These are phyloP conservation scores for Cheirogaleus medius DNA, from an alignment of 2,113 vertebrate genomes.

Conservation along the genomic window DNA sequence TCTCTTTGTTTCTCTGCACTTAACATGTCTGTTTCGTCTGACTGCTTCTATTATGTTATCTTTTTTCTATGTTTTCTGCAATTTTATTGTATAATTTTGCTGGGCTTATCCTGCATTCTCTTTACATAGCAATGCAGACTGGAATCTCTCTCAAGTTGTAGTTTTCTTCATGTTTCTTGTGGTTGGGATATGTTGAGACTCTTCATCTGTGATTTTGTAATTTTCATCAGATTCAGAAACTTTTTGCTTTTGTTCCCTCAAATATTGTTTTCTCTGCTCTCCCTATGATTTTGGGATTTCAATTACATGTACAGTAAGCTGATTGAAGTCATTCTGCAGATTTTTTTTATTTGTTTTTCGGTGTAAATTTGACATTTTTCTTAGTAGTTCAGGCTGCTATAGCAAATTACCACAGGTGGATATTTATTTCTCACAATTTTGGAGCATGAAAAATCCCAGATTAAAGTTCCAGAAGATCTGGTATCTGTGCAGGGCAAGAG, in stretches of 20 bases:
- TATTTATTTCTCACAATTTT: neutral
- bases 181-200: neutral
- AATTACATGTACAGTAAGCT: neutral
- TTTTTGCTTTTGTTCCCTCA: neutral
- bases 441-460: neutral
- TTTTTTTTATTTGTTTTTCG: accelerated
- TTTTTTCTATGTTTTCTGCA: neutral
- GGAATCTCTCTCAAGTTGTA: accelerated
- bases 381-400: neutral
- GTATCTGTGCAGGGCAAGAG: neutral
- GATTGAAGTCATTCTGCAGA: neutral
- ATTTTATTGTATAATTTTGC: neutral
- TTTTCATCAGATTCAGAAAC: neutral
- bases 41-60: neutral
- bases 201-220: neutral
- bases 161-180: neutral
- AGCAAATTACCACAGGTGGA: too few species aligned
- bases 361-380: neutral
- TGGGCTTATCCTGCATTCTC: neutral
- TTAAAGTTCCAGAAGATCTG: too few species aligned
- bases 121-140: neutral
- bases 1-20: neutral
- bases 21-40: neutral
- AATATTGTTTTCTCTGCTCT: neutral
- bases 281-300: neutral